phyloP scores from a whole-genome alignment of 2,888 invertebrate genomes.

The Strigamia transsilvanica region DNA sequence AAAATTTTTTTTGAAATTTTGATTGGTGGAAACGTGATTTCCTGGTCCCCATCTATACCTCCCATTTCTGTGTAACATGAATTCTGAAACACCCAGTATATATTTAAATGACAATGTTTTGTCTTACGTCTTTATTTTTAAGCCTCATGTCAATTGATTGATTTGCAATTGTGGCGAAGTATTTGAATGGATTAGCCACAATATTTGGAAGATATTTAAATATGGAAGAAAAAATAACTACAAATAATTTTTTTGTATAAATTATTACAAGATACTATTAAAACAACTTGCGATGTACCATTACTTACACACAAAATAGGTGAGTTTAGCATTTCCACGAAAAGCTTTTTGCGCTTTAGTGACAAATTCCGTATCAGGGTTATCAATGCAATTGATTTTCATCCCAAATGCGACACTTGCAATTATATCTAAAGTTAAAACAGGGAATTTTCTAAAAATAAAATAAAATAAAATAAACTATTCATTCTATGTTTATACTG shows the following conservation, averaged over 20 bases:
- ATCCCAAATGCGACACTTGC: constrained; percentile 53
- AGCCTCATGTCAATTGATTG: constrained; percentile 24
- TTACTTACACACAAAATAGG: not conserved
- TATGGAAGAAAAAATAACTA: not conserved
- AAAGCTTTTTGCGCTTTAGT: not conserved
- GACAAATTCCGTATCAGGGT: constrained; percentile 50
- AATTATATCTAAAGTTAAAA: constrained; percentile 49
- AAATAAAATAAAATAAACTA: not conserved
- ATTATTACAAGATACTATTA: too few relatives aligned
- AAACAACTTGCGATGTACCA: too few relatives aligned
- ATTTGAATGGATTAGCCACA: not conserved
- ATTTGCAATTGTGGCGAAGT: not conserved
- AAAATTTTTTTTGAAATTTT: too few relatives aligned
- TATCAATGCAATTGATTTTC: constrained; percentile 26
- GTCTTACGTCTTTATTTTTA: constrained; percentile 3
- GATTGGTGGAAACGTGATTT: too few relatives aligned
- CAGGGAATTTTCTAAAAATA: constrained; percentile 38
- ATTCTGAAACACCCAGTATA: too few relatives aligned
- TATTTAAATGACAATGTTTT: not conserved
- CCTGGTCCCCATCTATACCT: too few relatives aligned
- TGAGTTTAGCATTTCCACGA: not conserved
- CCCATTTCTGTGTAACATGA: too few relatives aligned
- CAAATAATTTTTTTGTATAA: not conserved
- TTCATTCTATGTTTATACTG: not conserved
- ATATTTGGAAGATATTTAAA: not conserved